phyloP scores from a whole-genome alignment of 2,888 invertebrate species.

The Diplazon laetatorius region DNA sequence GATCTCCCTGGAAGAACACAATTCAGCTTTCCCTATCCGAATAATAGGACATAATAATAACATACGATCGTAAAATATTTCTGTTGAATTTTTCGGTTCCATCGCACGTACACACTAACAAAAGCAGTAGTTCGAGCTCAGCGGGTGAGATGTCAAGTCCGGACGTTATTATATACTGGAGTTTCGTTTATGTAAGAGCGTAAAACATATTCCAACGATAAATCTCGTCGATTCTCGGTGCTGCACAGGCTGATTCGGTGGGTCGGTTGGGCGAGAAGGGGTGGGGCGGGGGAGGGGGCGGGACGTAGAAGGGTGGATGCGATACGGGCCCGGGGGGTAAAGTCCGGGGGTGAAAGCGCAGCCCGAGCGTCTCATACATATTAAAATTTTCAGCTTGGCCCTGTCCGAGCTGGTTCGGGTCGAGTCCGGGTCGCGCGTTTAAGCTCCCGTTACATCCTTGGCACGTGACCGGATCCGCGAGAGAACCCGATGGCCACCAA shows the following conservation, averaged over 20 bases:
- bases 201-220: slow-evolving; percentile 62
- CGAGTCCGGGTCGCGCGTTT: slow-evolving; percentile 52
- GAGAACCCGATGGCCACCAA: neutral
- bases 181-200: slow-evolving; percentile 49
- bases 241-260: slow-evolving; percentile 61
- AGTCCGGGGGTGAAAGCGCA: slow-evolving; percentile 18
- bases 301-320: neutral
- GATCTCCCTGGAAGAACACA: neutral
- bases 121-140: neutral
- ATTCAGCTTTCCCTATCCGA: neutral
- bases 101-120: neutral
- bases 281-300: too few species aligned
- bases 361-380: slow-evolving; percentile 62
- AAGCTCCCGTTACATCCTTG: slow-evolving; percentile 63
- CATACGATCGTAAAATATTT: neutral
- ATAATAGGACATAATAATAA: too few species aligned
- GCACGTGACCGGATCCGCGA: slow-evolving; percentile 50
- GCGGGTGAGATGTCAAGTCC: neutral
- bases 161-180: slow-evolving; percentile 37
- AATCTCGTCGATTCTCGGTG: slow-evolving; percentile 58
- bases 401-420: slow-evolving; percentile 49
- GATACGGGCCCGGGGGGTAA: neutral
- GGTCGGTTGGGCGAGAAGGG: slow-evolving; percentile 26
- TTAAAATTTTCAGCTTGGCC: slow-evolving; percentile 61
- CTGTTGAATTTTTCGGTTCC: neutral